Evolutionary conservation across 2,888 invertebrate species (phyloP).

Genomic region (Microchrysa polita): DNA sequence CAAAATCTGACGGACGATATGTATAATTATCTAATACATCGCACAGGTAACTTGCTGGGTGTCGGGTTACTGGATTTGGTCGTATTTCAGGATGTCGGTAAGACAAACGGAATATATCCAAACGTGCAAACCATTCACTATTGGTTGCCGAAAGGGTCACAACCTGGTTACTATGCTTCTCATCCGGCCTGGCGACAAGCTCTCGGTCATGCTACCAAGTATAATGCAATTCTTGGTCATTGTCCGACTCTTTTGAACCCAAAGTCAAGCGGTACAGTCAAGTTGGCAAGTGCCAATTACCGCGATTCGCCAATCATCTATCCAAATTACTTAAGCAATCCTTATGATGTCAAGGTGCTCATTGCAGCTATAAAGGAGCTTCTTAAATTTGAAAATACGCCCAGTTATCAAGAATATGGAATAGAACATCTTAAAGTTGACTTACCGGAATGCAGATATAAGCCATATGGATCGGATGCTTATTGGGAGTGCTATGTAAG

Average conservation of each 20-base stretch:
- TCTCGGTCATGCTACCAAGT: no score
- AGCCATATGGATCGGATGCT: constrained; percentile 67
- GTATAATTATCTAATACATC: constrained; percentile 56
- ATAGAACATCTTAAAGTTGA: constrained; percentile 53
- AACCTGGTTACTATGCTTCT: no score
- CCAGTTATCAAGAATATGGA: constrained; percentile 61
- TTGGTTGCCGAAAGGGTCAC: constrained; percentile 55
- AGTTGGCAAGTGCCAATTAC: constrained; percentile 68
- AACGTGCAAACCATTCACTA: constrained; percentile 66
- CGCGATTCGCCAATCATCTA: constrained; percentile 70
- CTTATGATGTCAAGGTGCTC: constrained; percentile 67
- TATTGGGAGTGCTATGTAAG: constrained; percentile 88
- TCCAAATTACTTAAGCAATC: constrained; percentile 71
- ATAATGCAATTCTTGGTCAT: no score
- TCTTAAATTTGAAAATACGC: constrained; percentile 62
- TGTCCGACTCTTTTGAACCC: constrained; percentile 63
- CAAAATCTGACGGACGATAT: constrained; percentile 55
- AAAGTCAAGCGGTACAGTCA: constrained; percentile 68
- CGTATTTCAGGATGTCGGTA: constrained; percentile 65
- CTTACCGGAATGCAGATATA: not conserved
- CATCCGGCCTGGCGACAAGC: no score
- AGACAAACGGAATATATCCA: constrained; percentile 61
- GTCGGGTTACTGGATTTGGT: constrained; percentile 57
- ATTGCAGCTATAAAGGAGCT: constrained; percentile 62
- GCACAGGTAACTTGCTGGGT: constrained; percentile 58